Percentiles rank a stretch among this genome's conserved stretches.
Conservation (phyloP, 2,888 invertebrate genomes). For the Pachymerium ferrugineum region DNA sequence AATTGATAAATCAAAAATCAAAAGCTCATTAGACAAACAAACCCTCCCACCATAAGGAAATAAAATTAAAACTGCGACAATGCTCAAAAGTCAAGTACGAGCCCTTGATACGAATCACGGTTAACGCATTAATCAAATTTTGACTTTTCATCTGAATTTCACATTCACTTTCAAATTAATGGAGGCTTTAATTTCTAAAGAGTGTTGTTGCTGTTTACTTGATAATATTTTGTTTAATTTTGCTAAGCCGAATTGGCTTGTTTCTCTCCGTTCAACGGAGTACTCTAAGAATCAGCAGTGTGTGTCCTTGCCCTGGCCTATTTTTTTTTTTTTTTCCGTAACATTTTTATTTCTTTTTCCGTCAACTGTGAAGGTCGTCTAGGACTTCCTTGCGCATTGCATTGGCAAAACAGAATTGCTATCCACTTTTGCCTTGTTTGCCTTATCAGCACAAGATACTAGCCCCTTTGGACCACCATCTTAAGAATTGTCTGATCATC, state of each 20-base stretch:
- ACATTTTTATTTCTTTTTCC: slow-evolving; percentile 22
- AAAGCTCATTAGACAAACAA: too few relatives aligned
- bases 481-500: slow-evolving; percentile 11
- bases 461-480: not conserved
- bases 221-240: not conserved
- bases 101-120: too few relatives aligned
- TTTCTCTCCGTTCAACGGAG: slow-evolving; percentile 9
- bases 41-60: too few relatives aligned
- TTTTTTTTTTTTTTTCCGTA: slow-evolving; percentile 21
- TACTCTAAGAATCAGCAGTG: slow-evolving; percentile 15
- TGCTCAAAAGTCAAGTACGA: too few relatives aligned
- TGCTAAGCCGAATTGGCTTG: not conserved
- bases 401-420: slow-evolving; percentile 23
- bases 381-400: slow-evolving; percentile 23
- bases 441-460: slow-evolving; percentile 20
- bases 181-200: too few relatives aligned
- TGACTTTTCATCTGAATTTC: too few relatives aligned
- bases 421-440: slow-evolving; percentile 14
- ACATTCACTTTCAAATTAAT: too few relatives aligned
- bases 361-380: slow-evolving; percentile 27
- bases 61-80: too few relatives aligned
- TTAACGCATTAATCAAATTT: too few relatives aligned
- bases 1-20: too few relatives aligned
- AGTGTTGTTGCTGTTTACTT: too few relatives aligned
- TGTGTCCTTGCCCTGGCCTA: slow-evolving; percentile 25